Conservation (phyloP, 2,888 invertebrate genomes). For the Melinopterus prodromus region DNA sequence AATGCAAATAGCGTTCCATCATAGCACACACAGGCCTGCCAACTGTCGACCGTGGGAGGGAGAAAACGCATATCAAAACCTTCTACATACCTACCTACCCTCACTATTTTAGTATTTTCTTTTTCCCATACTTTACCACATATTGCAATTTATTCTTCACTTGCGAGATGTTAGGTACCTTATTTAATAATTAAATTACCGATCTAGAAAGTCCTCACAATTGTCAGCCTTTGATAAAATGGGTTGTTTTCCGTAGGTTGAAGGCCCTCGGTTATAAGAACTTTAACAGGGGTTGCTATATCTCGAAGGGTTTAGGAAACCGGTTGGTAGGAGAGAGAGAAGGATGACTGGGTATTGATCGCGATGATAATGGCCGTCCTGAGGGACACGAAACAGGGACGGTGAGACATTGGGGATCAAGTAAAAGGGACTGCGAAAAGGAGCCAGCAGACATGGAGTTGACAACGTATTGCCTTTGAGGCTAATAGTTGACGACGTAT, state of each 20-base stretch:
- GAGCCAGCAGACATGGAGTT: neutral
- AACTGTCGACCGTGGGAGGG: neutral
- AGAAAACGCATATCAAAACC: neutral
- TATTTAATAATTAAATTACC: no score
- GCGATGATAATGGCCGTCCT: constrained; percentile 44
- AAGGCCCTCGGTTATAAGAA: constrained; percentile 42
- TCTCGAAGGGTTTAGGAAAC: neutral
- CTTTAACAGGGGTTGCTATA: constrained; percentile 37
- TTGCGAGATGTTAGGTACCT: neutral
- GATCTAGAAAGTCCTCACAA: no score
- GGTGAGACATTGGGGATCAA: neutral
- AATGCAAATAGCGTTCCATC: constrained; percentile 56
- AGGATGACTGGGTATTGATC: constrained; percentile 48
- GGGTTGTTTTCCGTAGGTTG: neutral
- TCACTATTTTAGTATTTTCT: neutral
- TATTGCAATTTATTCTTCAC: neutral
- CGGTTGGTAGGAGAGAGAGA: constrained; percentile 35
- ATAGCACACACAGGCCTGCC: constrained; percentile 27
- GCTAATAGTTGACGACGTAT: neutral
- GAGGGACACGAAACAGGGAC: constrained; percentile 30
- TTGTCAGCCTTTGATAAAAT: neutral
- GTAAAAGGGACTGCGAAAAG: constrained; percentile 4
- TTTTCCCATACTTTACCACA: neutral
- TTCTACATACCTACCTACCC: neutral
- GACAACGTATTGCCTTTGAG: constrained; percentile 4